Evolutionary conservation across 2,888 invertebrate species (phyloP).

Genomic region (Papilio demoleus): DNA sequence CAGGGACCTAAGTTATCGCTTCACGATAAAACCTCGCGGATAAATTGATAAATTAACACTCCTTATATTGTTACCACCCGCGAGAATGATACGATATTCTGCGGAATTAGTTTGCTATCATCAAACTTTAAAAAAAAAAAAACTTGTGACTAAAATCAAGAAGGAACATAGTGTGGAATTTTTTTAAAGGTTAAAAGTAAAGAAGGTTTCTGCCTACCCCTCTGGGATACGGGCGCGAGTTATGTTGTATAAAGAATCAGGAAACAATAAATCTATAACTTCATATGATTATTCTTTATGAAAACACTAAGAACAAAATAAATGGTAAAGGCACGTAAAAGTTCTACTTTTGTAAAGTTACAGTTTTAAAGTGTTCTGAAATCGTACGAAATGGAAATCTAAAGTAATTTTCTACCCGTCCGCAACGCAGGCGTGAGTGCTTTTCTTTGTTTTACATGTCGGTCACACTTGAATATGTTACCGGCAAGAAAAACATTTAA

Average conservation of each 20-base stretch:
- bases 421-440: conserved; percentile 6
- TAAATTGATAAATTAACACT: conserved; percentile 38
- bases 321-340: neutral
- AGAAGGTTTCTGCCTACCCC: too few species aligned
- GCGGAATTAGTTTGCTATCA: neutral
- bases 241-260: too few species aligned
- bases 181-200: too few species aligned
- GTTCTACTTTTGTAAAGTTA: neutral
- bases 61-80: conserved; percentile 6
- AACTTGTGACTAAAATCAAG: neutral
- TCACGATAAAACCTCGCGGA: conserved; percentile 25
- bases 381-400: conserved; percentile 2
- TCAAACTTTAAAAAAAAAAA: neutral
- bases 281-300: neutral
- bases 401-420: conserved; percentile 20
- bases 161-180: neutral
- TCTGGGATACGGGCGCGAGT: too few species aligned
- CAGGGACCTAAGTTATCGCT: conserved; percentile 38
- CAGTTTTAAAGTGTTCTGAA: conserved; percentile 10
- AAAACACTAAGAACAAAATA: neutral
- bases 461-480: conserved; percentile 11
- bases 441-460: conserved; percentile 22
- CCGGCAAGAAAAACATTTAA: neutral
- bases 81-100: neutral
- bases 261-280: too few species aligned